These are phyloP conservation scores for Thymelicus sylvestris DNA, from an alignment of 2,888 invertebrate genomes.

Conservation along the genomic window DNA sequence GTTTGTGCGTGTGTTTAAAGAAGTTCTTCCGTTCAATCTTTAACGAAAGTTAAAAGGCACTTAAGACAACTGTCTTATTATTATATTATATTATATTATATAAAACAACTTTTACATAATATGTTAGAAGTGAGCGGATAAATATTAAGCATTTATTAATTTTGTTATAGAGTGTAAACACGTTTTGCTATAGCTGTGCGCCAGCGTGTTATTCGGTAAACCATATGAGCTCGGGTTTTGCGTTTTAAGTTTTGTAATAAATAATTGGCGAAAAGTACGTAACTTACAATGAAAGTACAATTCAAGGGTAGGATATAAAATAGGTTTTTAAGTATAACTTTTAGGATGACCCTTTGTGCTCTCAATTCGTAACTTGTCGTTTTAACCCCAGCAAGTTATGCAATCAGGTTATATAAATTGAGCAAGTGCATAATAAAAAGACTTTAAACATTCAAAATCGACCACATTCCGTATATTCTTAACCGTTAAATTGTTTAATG, in stretches of 20 bases:
- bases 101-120: too few relatives aligned
- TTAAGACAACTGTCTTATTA: too few relatives aligned
- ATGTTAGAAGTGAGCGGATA: too few relatives aligned
- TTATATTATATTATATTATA: too few relatives aligned
- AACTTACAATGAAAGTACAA: not conserved
- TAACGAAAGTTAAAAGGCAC: too few relatives aligned
- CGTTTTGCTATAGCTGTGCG: too few relatives aligned
- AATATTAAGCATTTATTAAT: too few relatives aligned
- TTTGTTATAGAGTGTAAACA: too few relatives aligned
- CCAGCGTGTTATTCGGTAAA: too few relatives aligned
- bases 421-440: not conserved
- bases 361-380: not conserved
- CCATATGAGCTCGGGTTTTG: too few relatives aligned
- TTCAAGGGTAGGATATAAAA: not conserved
- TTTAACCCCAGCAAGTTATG: slow-evolving; percentile 5
- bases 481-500: not conserved
- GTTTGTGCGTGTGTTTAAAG: too few relatives aligned
- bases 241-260: not conserved
- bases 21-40: too few relatives aligned
- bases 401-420: not conserved
- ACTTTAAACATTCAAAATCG: not conserved
- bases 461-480: not conserved
- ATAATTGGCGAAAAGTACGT: not conserved
- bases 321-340: slow-evolving; percentile 1
- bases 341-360: not conserved